Base-by-base conservation (phyloP, 2,888 invertebrate species). In the Anticlea derivata region DNA sequence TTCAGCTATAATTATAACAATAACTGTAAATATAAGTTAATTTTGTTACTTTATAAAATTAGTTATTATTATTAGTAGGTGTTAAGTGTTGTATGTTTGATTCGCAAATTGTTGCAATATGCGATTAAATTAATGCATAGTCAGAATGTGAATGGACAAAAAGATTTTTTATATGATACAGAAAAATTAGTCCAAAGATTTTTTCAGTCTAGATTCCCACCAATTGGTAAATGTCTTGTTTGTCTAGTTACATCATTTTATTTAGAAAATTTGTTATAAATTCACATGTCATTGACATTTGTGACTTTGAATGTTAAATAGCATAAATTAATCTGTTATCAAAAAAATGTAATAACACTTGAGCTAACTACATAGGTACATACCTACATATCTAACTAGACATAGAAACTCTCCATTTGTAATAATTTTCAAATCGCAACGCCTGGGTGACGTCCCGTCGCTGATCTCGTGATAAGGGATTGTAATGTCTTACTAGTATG, bases 381-480 rank as follows among this genome's bases (percentile, higher is more conserved):
- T 17, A 17, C 17, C 17, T 31, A 31, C 39, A 27, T 17, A 27
- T 35, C 11, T 38, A 31, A 54, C 60, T 63, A 68, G 62, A 63
- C 64, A 60, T 52, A 2, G 38, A 61, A 60, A 50, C 56, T 40
- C 34, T 48, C 27, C 2, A 52, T 43, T 50, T 52, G 52, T 63
- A 54, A 60, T 63, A 60, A 47, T 59, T 40, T 62, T 61, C 51
- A 57, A 38, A 49, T 46, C 55, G 68, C 71, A 80, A 83, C 78
- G 75, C 77, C 81, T 73, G 46, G 85, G 82, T 85, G 85, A 84
- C 84, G 75, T 79, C 76, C 75, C 69, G 89, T 87, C 84, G 80
- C 87, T 90, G 91, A 91, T 91, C 91, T 91, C 91, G 91, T 86
- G 87, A 84, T 90, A 90, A 88, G 86, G 89, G 89, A 90, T 88